Percentiles rank a stretch among this genome's conserved stretches.
Conservation (phyloP, 2,113 vertebrate genomes). For the Carassius carassius region DNA sequence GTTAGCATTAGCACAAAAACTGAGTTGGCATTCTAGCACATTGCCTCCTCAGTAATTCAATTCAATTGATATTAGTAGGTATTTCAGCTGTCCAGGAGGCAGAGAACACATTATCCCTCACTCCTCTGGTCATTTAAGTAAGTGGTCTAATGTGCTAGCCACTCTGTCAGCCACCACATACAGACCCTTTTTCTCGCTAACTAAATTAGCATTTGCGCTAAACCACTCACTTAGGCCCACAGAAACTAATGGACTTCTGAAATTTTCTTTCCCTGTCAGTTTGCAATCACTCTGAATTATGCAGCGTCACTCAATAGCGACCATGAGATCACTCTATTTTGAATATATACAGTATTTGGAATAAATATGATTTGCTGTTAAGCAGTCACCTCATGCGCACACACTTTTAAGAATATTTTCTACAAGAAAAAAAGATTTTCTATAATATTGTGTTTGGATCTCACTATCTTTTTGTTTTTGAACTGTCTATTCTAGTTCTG, state of each 20-base stretch:
- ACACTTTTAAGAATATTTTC: background rate
- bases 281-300: conserved; percentile 3
- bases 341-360: background rate
- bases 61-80: background rate
- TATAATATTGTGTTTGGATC: background rate
- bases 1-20: background rate
- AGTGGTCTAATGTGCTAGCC: conserved; percentile 36
- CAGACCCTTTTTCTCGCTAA: conserved; percentile 19
- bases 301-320: background rate
- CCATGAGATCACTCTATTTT: background rate
- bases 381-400: background rate
- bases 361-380: background rate
- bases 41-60: conserved; percentile 16
- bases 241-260: conserved; percentile 31
- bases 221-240: conserved; percentile 7
- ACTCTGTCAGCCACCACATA: conserved; percentile 18
- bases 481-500: too few species aligned
- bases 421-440: too few species aligned
- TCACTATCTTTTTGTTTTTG: too few species aligned
- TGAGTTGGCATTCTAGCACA: background rate
- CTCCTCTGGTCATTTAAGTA: conserved; percentile 33
- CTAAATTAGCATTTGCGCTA: conserved; percentile 29
- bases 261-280: background rate
- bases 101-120: conserved; percentile 23
- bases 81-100: background rate